A percentile compares a stretch with the other conserved stretches of the same genome.
Evolutionary conservation across 2,113 vertebrate genomes (phyloP).

Genomic region (Saccopteryx bilineata): DNA sequence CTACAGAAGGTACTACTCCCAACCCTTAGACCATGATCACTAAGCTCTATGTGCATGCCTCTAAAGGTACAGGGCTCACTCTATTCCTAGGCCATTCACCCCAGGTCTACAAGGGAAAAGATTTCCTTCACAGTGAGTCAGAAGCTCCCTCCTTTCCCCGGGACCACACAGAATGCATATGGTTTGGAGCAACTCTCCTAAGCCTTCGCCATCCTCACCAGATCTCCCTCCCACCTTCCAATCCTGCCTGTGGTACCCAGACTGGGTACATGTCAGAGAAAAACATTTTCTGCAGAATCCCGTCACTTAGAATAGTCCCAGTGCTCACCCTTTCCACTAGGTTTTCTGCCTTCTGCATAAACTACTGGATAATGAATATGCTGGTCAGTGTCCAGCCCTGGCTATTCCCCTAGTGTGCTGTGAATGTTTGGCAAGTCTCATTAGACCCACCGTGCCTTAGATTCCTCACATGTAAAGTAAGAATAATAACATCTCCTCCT

Average conservation of each 20-base stretch:
- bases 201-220: fast-evolving
- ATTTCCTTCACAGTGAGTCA: not conserved
- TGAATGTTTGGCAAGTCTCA: fast-evolving
- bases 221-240: not conserved
- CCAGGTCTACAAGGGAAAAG: too few species aligned
- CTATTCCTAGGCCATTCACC: too few species aligned
- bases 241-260: fast-evolving
- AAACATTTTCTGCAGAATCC: not conserved
- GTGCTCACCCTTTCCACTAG: not conserved
- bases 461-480: not conserved
- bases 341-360: not conserved
- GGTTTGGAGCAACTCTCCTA: not conserved
- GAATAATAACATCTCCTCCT: not conserved
- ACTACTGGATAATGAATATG: not conserved
- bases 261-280: not conserved
- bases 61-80: not conserved
- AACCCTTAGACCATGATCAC: not conserved
- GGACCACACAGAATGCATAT: fast-evolving
- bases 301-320: not conserved
- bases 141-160: not conserved
- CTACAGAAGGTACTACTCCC: not conserved
- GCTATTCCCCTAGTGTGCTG: not conserved
- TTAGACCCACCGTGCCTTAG: not conserved
- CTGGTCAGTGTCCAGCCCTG: fast-evolving
- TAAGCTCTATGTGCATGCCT: not conserved